phyloP scores from a whole-genome alignment of 1,140 invertebrate species.

The Ostrea denselamellosa region DNA sequence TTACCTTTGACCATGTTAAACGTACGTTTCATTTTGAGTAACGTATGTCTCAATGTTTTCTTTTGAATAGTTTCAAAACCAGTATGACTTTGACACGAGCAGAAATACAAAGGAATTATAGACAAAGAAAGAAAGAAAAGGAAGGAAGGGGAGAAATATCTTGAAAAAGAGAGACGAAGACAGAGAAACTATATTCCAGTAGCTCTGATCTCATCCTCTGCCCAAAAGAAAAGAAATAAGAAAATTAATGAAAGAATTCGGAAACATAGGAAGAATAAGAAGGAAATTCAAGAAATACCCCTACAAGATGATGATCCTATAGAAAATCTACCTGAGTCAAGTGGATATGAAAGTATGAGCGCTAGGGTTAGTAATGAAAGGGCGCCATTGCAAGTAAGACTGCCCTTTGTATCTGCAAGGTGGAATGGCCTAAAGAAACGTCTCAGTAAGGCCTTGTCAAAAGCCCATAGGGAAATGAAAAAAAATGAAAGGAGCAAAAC shows the following conservation, averaged over 20 bases:
- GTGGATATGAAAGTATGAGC: no score
- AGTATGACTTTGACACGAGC: conserved; percentile 23
- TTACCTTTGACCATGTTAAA: no score
- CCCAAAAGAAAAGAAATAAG: conserved; percentile 1
- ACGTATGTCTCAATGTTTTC: no score
- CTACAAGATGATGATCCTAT: not conserved
- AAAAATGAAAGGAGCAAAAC: not conserved
- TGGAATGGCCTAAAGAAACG: not conserved
- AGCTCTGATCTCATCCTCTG: not conserved
- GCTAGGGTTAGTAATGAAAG: no score
- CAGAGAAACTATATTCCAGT: not conserved
- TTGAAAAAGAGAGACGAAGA: conserved; percentile 14
- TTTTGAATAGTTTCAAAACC: not conserved
- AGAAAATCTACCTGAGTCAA: not conserved
- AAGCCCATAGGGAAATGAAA: not conserved
- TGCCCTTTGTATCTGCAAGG: not conserved
- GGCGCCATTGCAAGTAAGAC: no score
- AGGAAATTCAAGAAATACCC: no score
- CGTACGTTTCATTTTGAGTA: no score
- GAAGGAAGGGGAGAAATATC: conserved; percentile 14
- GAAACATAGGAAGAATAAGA: conserved; percentile 2
- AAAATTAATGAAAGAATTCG: not conserved
- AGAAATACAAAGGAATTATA: conserved; percentile 31
- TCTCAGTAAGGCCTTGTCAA: not conserved
- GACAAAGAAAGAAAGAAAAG: conserved; percentile 23